Conservation (phyloP, 2,797 vertebrate genomes). For the Mormyrus proboscirostris region DNA sequence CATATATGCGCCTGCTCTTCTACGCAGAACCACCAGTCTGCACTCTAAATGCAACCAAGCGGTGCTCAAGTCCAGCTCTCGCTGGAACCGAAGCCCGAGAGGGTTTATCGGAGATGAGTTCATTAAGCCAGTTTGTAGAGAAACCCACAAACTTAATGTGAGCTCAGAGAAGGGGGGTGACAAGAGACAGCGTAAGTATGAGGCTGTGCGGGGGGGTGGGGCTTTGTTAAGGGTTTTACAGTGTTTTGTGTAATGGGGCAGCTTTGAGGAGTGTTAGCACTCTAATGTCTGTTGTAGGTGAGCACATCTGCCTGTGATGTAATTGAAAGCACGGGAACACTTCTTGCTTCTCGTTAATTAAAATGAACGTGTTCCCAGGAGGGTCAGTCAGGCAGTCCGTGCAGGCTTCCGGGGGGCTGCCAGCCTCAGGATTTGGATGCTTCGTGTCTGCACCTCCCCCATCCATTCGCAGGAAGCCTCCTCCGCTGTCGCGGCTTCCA, state of each 20-base stretch:
- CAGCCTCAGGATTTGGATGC: neutral
- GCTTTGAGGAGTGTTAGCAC: neutral
- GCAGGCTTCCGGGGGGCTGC: neutral
- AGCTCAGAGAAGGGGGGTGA: neutral
- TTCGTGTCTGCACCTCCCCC: neutral
- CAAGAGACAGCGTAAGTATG: neutral
- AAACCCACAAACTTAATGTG: neutral
- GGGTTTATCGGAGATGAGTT: neutral
- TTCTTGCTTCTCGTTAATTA: neutral
- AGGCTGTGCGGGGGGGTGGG: neutral
- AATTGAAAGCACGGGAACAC: neutral
- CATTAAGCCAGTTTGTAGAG: neutral
- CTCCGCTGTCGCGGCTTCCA: neutral
- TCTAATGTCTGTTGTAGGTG: neutral
- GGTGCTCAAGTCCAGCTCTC: neutral
- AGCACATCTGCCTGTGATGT: neutral
- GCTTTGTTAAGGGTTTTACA: neutral
- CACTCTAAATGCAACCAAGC: too few species aligned
- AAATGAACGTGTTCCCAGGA: neutral
- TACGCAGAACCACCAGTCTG: neutral
- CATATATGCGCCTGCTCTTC: neutral
- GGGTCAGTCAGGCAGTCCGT: neutral
- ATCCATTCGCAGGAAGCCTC: neutral
- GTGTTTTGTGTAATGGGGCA: neutral
- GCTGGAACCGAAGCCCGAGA: neutral